Percentiles rank a stretch among this genome's conserved stretches.
Evolutionary conservation across 2,888 invertebrate species (phyloP).

Genomic region (Polydrusus tereticollis): DNA sequence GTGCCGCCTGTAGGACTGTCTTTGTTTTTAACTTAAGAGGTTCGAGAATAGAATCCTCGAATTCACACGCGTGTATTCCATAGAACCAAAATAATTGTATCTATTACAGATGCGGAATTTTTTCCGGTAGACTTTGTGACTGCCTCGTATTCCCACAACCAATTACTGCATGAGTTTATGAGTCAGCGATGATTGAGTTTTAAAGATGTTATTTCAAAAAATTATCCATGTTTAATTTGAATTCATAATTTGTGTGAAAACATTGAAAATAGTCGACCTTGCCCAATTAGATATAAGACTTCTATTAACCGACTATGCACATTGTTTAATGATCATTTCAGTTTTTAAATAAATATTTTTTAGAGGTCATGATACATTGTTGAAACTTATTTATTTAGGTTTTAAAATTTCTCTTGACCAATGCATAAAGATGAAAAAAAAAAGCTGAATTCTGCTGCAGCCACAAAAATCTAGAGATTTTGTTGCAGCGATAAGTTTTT

Average conservation of each 20-base stretch:
- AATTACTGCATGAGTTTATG: background rate
- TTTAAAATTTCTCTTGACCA: no score
- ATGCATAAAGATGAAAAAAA: no score
- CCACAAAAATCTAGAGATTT: no score
- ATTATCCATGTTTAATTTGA: background rate
- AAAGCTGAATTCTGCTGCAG: no score
- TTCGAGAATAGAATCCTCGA: background rate
- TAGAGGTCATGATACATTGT: no score
- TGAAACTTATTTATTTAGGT: background rate
- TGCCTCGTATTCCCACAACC: background rate
- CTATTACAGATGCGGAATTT: background rate
- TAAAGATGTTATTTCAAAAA: background rate
- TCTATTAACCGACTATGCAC: background rate
- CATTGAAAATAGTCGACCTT: background rate
- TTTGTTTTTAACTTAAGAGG: no score
- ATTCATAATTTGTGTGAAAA: conserved; percentile 6
- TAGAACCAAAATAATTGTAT: background rate
- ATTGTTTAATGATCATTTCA: background rate
- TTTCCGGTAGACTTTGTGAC: conserved; percentile 14
- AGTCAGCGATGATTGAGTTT: background rate
- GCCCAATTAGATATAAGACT: conserved; percentile 1
- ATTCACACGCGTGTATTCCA: background rate
- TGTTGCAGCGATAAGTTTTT: no score
- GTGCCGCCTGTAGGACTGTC: no score
- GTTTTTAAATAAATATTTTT: no score